These are phyloP conservation scores for Vanessa cardui DNA, from an alignment of 2,888 invertebrate genomes.

Conservation along the genomic window DNA sequence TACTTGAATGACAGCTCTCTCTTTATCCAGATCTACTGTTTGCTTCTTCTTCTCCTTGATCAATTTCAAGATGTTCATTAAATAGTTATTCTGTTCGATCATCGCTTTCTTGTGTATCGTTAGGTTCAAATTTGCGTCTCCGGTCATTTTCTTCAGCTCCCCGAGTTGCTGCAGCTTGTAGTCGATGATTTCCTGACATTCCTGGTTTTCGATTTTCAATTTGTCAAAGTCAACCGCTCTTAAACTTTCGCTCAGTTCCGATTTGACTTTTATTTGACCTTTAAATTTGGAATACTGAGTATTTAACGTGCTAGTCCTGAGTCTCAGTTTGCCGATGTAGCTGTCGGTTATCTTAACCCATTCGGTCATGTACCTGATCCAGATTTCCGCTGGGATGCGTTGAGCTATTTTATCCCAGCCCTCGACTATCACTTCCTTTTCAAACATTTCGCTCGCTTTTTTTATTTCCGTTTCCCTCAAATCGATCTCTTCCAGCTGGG, in stretches of 20 bases:
- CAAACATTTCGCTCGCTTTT: slow-evolving; percentile 74
- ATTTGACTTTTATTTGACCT: slow-evolving; percentile 78
- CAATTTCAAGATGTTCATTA: slow-evolving; percentile 64
- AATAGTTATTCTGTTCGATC: slow-evolving; percentile 73
- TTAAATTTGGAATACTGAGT: slow-evolving; percentile 79
- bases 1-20: slow-evolving; percentile 58
- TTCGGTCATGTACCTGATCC: slow-evolving; percentile 83
- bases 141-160: slow-evolving; percentile 83
- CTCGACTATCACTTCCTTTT: slow-evolving; percentile 75
- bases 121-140: slow-evolving; percentile 81
- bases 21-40: slow-evolving; percentile 68
- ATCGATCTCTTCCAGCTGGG: slow-evolving; percentile 82
- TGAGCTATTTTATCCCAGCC: slow-evolving; percentile 84
- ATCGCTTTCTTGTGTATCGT: slow-evolving; percentile 82
- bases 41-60: slow-evolving; percentile 67
- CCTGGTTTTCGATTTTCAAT: slow-evolving; percentile 83
- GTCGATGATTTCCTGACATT: slow-evolving; percentile 77
- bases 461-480: slow-evolving; percentile 75
- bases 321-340: slow-evolving; percentile 82
- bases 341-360: slow-evolving; percentile 82
- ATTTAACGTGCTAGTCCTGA: slow-evolving; percentile 82
- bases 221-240: slow-evolving; percentile 85
- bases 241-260: slow-evolving; percentile 82
- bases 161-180: slow-evolving; percentile 77
- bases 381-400: slow-evolving; percentile 84